Evolutionary conservation across 1,140 invertebrate species (phyloP), one percentile per base, ranked within the genome.

Genomic region (Xylocopa sonorina): DNA sequence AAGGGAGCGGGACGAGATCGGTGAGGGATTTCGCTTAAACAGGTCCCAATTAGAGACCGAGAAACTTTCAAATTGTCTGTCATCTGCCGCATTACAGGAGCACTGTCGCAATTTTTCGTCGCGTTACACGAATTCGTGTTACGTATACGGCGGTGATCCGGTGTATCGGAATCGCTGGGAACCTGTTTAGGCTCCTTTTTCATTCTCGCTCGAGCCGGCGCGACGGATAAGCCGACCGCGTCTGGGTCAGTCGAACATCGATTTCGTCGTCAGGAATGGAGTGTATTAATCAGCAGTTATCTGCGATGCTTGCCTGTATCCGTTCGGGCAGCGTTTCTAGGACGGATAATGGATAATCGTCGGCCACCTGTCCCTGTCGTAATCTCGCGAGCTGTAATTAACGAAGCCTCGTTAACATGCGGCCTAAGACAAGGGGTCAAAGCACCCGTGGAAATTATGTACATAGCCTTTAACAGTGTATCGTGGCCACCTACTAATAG

Each of bases 351-450:
- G 76, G 86, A 76, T 81, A 83, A 82, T 84, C 74, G 81, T 78
- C 53, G 81, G 82, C 84, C 87, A 89, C 88, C 88, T 89, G 88
- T 89, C 86, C 82, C 73, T 78, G 67, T 81, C 66, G 80, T 88
- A 88, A 88, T 89, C 81, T 83, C 80, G 34, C 80, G 76, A 80
- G 84, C 73, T 86, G 81, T 87, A 89, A 89, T 89, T 89, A 89
- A 86, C 88, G 78, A 87, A 87, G 63, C 78, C 60, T 62, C 78
- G 85, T 83, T 88, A 88, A 85, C 73, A 73, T 51, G 74, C 74
- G 58, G 67, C 69, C 71, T 77, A 78, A 71, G 76, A 85, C 77
- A 81, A 74, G 62, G 55, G 71, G 75, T 85, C 83, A 79, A 78
- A 85, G 83, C 83, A 85, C 83, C 80, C 82, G 67, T 60, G 74